Percentiles rank a stretch among this genome's conserved stretches.
Conservation (phyloP, 2,113 vertebrate genomes). For the Thryonomys swinderianus region DNA sequence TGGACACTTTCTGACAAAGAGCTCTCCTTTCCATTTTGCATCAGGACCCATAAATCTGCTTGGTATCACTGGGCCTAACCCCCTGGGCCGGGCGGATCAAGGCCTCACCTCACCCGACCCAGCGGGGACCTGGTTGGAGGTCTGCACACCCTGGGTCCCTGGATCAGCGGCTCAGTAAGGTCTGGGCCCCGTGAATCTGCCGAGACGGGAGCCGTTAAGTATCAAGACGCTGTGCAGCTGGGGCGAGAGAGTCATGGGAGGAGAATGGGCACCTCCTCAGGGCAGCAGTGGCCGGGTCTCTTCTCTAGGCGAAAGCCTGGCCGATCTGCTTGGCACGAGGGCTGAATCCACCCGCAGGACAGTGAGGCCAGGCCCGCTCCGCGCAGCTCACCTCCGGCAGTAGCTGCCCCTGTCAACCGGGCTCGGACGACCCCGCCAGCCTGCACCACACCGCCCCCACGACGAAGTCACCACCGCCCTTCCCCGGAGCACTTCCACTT, state of each 20-base stretch:
- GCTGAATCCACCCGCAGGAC: neutral
- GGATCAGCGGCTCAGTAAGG: neutral
- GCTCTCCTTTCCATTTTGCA: neutral
- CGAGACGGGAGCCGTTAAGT: neutral
- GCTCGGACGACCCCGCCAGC: neutral
- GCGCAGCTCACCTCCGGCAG: too few relatives aligned
- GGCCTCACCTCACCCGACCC: neutral
- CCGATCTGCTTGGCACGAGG: accelerated
- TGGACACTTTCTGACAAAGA: neutral
- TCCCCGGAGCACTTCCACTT: neutral
- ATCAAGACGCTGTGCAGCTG: too few relatives aligned
- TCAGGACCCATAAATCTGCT: neutral
- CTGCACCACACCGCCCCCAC: neutral
- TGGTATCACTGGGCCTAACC: neutral
- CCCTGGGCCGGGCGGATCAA: neutral
- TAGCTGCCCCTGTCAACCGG: too few relatives aligned
- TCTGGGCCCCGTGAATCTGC: neutral
- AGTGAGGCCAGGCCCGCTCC: accelerated
- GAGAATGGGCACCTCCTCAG: neutral
- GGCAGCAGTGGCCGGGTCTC: neutral
- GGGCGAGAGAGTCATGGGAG: neutral
- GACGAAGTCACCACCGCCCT: neutral
- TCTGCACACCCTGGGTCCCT: neutral
- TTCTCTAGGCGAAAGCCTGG: neutral
- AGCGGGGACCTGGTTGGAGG: conserved; percentile 31